These are phyloP conservation scores for Turritopsis dohrnii DNA, from an alignment of 30 jellyfish, hydroid and myxozoan species.

Conservation along the genomic window DNA sequence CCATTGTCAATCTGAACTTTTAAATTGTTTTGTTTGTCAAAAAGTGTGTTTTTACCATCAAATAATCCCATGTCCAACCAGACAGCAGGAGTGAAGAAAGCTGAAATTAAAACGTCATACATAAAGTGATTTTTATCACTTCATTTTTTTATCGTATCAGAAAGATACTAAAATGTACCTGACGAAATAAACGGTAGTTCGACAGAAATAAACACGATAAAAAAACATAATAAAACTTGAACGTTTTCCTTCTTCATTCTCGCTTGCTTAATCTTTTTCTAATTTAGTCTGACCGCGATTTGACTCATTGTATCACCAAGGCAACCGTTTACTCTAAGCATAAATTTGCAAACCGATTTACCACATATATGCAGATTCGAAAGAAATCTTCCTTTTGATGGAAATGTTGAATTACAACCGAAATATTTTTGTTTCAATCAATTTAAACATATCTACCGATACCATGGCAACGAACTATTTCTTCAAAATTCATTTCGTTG, in stretches of 20 bases:
- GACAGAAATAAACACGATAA: no score
- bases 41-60: background rate
- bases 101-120: background rate
- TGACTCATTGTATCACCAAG: background rate
- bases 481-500: no score
- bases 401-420: no score
- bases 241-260: background rate
- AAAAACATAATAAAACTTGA: background rate
- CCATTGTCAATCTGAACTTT: background rate
- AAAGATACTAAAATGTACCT: no score
- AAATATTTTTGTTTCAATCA: no score
- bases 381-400: no score
- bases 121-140: no score
- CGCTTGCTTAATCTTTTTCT: background rate
- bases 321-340: background rate
- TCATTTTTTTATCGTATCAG: no score
- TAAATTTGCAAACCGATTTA: background rate
- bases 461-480: no score
- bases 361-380: background rate
- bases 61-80: slow-evolving; percentile 6
- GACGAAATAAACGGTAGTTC: no score
- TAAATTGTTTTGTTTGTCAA: background rate
- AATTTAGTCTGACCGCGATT: background rate
- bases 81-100: background rate
- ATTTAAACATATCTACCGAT: no score